phyloP scores from a whole-genome alignment of 2,888 invertebrate species.

The Epinotia bilunana region DNA sequence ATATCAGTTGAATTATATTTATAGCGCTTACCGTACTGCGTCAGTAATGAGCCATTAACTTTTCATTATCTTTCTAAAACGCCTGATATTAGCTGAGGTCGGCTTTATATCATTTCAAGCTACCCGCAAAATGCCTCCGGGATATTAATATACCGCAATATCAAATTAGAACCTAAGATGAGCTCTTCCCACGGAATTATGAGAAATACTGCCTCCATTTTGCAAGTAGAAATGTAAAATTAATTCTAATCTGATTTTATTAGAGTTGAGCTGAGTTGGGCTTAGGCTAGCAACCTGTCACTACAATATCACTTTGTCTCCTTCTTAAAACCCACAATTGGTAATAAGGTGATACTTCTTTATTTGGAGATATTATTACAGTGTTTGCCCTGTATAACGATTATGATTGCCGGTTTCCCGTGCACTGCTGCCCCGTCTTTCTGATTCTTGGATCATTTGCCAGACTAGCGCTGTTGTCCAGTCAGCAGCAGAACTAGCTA shows the following conservation, averaged over 20 bases:
- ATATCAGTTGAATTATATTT: background rate
- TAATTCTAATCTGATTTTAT: background rate
- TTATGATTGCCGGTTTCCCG: no score
- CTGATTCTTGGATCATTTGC: no score
- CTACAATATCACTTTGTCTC: no score
- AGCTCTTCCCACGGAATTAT: conserved; percentile 18
- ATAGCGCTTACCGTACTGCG: background rate
- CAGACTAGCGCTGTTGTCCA: no score
- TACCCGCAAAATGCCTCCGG: conserved; percentile 22
- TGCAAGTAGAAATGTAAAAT: background rate
- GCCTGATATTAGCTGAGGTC: conserved; percentile 8
- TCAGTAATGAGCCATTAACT: no score
- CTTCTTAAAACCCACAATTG: no score
- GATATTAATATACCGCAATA: conserved; percentile 34
- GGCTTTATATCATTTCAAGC: background rate
- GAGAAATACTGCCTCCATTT: background rate
- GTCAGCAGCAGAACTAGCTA: no score
- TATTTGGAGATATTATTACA: no score
- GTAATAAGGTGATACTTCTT: no score
- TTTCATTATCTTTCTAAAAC: background rate
- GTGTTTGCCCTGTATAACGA: no score
- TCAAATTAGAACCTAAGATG: conserved; percentile 21
- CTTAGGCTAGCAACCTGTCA: no score
- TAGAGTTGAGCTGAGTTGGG: background rate
- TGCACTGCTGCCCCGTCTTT: no score